Conservation (phyloP, 2,113 vertebrate species). For the Nymphicus hollandicus region DNA sequence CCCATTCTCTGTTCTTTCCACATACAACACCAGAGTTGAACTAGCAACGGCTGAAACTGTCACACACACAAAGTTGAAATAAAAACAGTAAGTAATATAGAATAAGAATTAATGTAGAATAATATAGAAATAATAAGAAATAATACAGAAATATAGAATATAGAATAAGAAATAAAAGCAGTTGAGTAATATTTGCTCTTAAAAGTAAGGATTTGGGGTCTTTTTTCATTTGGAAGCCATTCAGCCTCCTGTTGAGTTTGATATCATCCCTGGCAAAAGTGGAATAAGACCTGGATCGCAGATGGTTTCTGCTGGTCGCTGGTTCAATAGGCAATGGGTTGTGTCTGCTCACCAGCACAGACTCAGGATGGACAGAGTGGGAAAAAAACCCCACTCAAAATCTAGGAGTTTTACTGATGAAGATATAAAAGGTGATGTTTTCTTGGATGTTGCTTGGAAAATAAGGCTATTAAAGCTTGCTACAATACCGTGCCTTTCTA, state of each 20-base stretch:
- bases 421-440: background rate
- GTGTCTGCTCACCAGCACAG: background rate
- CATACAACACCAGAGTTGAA: background rate
- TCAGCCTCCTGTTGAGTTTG: rapidly evolving
- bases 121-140: background rate
- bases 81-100: background rate
- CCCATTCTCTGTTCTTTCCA: background rate
- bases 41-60: rapidly evolving
- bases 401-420: background rate
- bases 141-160: background rate
- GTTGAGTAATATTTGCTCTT: background rate
- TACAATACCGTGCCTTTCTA: background rate
- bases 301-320: background rate
- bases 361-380: background rate
- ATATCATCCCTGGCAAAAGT: rapidly evolving
- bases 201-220: background rate
- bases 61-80: background rate
- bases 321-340: background rate
- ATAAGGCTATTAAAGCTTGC: background rate
- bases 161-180: background rate
- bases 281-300: background rate
- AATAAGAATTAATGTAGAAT: background rate
- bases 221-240: background rate
- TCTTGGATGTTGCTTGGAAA: background rate
- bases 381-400: background rate